Evolutionary conservation across 2,888 invertebrate genomes (phyloP), one percentile per base, ranked within the genome.

Genomic region (Diabrotica balteata): DNA sequence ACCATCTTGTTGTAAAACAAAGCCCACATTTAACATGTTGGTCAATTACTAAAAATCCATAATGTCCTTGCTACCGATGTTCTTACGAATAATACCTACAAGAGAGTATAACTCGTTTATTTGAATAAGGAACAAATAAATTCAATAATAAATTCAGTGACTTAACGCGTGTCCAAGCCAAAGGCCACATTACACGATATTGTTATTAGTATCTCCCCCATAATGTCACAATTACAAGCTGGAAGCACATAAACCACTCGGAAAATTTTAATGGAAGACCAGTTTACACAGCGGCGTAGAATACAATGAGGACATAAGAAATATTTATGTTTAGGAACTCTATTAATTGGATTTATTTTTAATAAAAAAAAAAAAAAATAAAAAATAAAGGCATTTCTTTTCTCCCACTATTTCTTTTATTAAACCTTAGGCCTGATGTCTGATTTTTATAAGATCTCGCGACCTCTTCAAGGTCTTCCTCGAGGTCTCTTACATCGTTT

Each of bases 161-260:
- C 57, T 63, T 58, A 64, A 64, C 63, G 64, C 52, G 43, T 59
- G 58, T 50, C 42, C 55, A 42, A 45, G 51, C 58, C 43, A 57
- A 63, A 63, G 57, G 57, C 67, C 54, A 57, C 50, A 67, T 59
- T 63, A 63, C 63, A 54, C 63, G 46, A 47, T 66, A 68, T 62
- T 66, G 64, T 68, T 66, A 66, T 65, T 53, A 51, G 68, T 65
- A 51, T 63, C 61, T 66, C 60, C 66, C 66, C 58, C 60, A 58
- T 68, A 68, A 70, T 70, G 67, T 70, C 67, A 70, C 69, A 64
- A 70, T 70, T 67, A 69, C 66, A 59, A 61, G 64, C 46, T 59
- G 58, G 54, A 55, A 58, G 22, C 45, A 49, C 65, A 63, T 67
- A 70, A 67, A 67, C 67, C 64, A 65, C 61, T 64, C 64, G 61